Evolutionary conservation across 2,888 invertebrate species (phyloP), one percentile per base, ranked within the genome.

Genomic region (Colostygia pectinataria): DNA sequence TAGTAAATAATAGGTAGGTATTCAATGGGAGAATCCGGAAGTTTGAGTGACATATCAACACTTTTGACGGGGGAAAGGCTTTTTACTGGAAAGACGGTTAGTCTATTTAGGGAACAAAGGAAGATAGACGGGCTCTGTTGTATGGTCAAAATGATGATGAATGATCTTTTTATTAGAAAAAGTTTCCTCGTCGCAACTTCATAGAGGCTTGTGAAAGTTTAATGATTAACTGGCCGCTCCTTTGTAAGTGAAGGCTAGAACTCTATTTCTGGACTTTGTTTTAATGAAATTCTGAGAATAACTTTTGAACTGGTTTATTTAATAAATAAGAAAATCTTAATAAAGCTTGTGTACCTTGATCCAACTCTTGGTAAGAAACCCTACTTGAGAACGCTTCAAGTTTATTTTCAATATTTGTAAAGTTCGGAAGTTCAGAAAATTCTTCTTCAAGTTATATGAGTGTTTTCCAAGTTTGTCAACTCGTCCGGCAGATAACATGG

Each of bases 111-210:
- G 33, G 37, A 44, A 49, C 41, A 51, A 53, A 46, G 33, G 38
- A 41, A 50, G 34, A 55, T n/a, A n/a, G n/a, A n/a, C n/a, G n/a
- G n/a, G n/a, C 44, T 36, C 32, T 24, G 18, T 4, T 6, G 10
- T 32, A 44, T 34, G 18, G 20, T 43, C 46, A 47, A 53, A 59
- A 59, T 48, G 39, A 55, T 53, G 53, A 58, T 53, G 44, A 45
- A 53, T 49, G 42, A 46, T 13, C 10, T 20, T 10, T 46, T 50
- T 41, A 46, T 53, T 47, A 39, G 32, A 25, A n/a, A 18, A 33
- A 57, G 41, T 51, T 51, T 39, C 32, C 25, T 34, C 27, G 15
- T 40, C 29, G 28, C 28, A 23, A 31, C 27, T 38, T 37, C 41
- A 28, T 20, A 39, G 29, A 39, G 15, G 15, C 40, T 28, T 23